Evolutionary conservation across 2,888 invertebrate genomes (phyloP), one percentile per base, ranked within the genome.

Genomic region (Cheilosia impressa): DNA sequence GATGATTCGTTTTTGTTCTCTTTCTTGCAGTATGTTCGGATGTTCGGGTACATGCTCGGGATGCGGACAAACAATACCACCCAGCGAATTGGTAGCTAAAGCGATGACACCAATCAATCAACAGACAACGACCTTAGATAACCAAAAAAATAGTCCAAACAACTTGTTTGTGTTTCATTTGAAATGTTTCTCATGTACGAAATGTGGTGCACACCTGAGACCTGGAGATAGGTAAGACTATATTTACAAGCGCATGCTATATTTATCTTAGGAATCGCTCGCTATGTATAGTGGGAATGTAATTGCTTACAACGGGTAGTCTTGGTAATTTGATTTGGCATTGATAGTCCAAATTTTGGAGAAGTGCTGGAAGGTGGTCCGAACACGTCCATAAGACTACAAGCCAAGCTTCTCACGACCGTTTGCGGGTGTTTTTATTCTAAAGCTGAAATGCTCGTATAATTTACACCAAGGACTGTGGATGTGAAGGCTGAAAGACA

Each of bases 161-260:
- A 93, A 95, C 90, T 93, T 94, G 88, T 95, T 95, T 93, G 97
- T 97, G 90, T 98, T 97, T 95, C 98, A 98, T 94, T 95, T 98
- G 93, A 97, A 97, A 94, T 98, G 98, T 94, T 98, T 98, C 94
- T 95, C 96, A 89, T 98, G 98, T 94, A 97, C 96, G 93, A 97
- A 98, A 93, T 98, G 98, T 93, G 96, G 96, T 90, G 95, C 95
- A 90, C 96, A 96, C 93, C 95, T 98, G 90, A 95, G 96, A 93
- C 96, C 97, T 90, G 98, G 98, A 90, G 98, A 98, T 95, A 95
- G 97, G 95, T 96, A 91, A 93, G 92, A 57, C 43, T 63, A 43
- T 45, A 55, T 34, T 4, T 55, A 17, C 2, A 45, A 1, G 9
- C 19, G 7, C 47, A 27, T 52, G 38, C 38, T 38, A 3, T 9